phyloP scores from a whole-genome alignment of 2,113 vertebrate species.

The Prinia subflava region DNA sequence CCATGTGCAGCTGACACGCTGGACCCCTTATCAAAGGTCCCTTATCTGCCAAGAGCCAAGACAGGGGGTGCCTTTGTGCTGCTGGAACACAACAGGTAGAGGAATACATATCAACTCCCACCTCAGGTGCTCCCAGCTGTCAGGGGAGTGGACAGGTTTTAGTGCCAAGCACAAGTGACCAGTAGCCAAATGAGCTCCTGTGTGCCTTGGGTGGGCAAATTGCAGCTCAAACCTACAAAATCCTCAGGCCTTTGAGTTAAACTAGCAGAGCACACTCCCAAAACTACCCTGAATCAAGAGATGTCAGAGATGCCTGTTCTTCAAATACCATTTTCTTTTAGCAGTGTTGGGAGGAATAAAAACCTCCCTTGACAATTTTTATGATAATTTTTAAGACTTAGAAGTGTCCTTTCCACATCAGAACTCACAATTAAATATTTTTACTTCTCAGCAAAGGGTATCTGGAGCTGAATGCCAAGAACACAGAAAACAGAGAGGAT shows the following conservation, averaged over 20 bases:
- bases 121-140: neutral
- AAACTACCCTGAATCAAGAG: neutral
- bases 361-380: neutral
- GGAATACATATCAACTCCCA: accelerated
- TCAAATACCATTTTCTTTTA: neutral
- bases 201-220: neutral
- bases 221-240: neutral
- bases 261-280: neutral
- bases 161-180: accelerated
- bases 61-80: neutral
- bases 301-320: neutral
- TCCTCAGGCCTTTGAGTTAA: neutral
- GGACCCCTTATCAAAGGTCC: neutral
- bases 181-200: neutral
- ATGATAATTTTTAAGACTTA: neutral
- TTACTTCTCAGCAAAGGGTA: neutral
- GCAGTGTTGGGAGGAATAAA: neutral
- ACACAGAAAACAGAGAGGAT: neutral
- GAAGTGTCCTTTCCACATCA: neutral
- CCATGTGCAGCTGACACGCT: neutral
- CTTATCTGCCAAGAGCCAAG: neutral
- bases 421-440: neutral
- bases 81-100: neutral
- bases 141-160: accelerated
- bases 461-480: neutral